Conservation (phyloP, 2,113 vertebrate genomes). For the Steatornis caripensis region DNA sequence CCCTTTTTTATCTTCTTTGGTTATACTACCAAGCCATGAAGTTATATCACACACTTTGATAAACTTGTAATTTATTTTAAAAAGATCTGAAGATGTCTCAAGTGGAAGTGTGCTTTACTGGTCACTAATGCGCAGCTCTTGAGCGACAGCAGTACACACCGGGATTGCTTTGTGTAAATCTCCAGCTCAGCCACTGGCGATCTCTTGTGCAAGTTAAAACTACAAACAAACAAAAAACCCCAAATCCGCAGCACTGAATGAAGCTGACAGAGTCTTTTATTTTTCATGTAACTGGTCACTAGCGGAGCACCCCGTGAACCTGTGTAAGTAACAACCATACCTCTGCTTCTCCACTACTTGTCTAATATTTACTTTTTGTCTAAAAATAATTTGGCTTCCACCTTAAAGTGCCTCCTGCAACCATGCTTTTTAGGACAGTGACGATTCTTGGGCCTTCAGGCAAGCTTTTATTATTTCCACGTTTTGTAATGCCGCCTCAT, state of each 20-base stretch:
- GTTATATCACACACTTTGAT: slow-evolving; percentile 35
- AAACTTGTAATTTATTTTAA: slow-evolving; percentile 17
- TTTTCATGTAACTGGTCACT: neutral
- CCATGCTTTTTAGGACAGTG: neutral
- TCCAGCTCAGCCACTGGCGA: neutral
- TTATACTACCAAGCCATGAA: neutral
- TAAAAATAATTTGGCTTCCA: neutral
- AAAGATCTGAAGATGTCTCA: neutral
- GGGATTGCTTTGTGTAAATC: neutral
- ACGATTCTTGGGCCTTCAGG: neutral
- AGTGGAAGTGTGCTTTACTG: neutral
- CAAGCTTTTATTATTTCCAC: neutral
- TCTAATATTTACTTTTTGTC: neutral
- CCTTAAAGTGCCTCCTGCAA: neutral
- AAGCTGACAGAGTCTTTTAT: neutral
- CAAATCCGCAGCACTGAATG: neutral
- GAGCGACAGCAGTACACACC: neutral
- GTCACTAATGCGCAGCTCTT: neutral
- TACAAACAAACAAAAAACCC: neutral
- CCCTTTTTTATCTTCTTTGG: neutral
- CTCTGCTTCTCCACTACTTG: neutral
- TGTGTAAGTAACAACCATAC: neutral
- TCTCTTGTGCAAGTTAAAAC: neutral
- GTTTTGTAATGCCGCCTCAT: neutral
- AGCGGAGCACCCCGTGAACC: neutral